Evolutionary conservation across 2,113 vertebrate genomes (phyloP).

Genomic region (Pomatostomus ruficeps): DNA sequence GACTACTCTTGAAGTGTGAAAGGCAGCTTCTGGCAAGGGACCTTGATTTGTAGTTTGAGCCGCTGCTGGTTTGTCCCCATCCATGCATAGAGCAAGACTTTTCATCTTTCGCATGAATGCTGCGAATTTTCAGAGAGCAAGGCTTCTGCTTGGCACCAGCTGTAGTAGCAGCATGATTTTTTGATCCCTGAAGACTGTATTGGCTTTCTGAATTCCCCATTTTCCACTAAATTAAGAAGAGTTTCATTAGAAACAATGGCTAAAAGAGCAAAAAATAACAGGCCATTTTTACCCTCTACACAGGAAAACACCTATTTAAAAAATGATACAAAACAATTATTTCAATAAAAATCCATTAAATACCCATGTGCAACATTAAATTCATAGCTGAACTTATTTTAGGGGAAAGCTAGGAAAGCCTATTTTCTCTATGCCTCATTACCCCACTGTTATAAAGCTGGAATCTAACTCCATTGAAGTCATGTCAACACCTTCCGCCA

Average conservation of each 20-base stretch:
- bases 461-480: slow-evolving; percentile 46
- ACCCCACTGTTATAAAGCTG: slow-evolving; percentile 7
- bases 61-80: slow-evolving; percentile 72
- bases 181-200: slow-evolving; percentile 88
- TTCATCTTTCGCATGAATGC: slow-evolving; percentile 79
- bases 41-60: slow-evolving; percentile 81
- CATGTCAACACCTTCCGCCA: slow-evolving; percentile 52
- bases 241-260: slow-evolving; percentile 2
- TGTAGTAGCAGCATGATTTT: slow-evolving; percentile 71
- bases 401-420: background rate
- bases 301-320: background rate
- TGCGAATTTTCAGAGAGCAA: slow-evolving; percentile 81
- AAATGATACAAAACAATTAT: background rate
- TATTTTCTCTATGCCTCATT: slow-evolving; percentile 28
- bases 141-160: slow-evolving; percentile 83
- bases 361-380: background rate
- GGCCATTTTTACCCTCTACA: background rate
- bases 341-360: background rate
- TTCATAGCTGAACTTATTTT: slow-evolving; percentile 4
- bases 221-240: slow-evolving; percentile 68
- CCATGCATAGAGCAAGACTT: slow-evolving; percentile 76
- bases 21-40: slow-evolving; percentile 84
- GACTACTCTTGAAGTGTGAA: slow-evolving; percentile 83
- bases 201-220: slow-evolving; percentile 99
- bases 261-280: background rate